Base-by-base conservation (phyloP, 2,113 vertebrate species). In the Calyptommatus sinebrachiatus region DNA sequence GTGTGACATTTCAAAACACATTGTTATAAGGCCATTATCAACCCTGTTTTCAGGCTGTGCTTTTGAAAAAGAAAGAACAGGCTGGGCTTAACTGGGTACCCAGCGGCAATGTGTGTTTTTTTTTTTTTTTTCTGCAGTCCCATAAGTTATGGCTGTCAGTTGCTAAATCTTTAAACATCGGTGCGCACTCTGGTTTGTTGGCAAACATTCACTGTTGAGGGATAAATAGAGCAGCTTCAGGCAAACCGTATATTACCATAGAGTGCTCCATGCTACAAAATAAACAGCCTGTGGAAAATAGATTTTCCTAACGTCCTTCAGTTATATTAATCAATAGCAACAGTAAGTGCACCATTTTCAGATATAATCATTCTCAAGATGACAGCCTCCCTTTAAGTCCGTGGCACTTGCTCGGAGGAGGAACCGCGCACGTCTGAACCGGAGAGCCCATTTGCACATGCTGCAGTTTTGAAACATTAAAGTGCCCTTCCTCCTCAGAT, bases 211-310 rank as follows among this genome's bases (percentile, higher is more conserved):
- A 53, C 29, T 53, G 22, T 66, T 66, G 70, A 65, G 28, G 22
- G 35, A 80, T n/a, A 73, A 80, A 73, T 53, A 66, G 46, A 73
- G 29, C 28, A 66, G 61, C 22, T 41, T 24, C 41, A 16, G 28
- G 63, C 75, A 24, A 66, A 66, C 41, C 8, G 45, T 41, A 4
- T 12, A 80, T 66, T 53, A 53, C 29, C 28, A 73, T 28, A 65
- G 57, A 14, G 29, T 7, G 16, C 21, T 31, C 46, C 73, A 48
- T n/a, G 7, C 71, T 73, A 12, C 71, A 80, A 66, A 80, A 80
- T 80, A 80, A 80, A 80, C 62, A 73, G 62, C 78, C 46, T 73
- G 78, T 72, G 71, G 71, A 67, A 73, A 73, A 80, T 73, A 50
- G 45, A 29, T 83, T 83, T 77, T 57, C 28, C 48, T 31, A 46